Base-by-base conservation (phyloP, 1,140 invertebrate species). In the Bursaphelenchus mucronatus region DNA sequence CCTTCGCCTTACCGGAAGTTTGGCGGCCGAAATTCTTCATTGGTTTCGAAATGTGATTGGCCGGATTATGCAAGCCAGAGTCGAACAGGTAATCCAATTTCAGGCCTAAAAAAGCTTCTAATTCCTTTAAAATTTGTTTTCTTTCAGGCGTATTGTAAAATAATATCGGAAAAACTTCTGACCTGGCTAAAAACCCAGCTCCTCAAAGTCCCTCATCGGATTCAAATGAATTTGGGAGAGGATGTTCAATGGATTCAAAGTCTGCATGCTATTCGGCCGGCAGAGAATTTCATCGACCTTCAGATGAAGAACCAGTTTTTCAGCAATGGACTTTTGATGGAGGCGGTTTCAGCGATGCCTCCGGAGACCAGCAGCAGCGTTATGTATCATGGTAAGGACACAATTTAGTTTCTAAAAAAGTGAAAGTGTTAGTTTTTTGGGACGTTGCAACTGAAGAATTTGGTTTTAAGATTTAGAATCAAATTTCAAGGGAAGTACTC, bases 41-140 rank as follows among this genome's bases (percentile, higher is more conserved):
- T 69, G 66, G 67, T 68, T 68, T 71, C 67, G 58, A 47, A 45
- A 72, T 9, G 46, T 68, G 8, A 21, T 68, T 43, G 67, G 66
- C 10, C 59, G 50, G 41, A 53, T 53, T 11, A 68, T 68, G 67
- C 69, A 68, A 55, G 30, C 50, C 9, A 13, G 67, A 49, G 66
- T 68, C 13, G 67, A 68, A 63, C 64, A 66, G 50, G 64, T 68
- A 55, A 66, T 15, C 15, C 1, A 19, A 17, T 59, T 39, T 59
- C 19, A 15, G 11, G 1, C 45, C 39, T 21, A 50, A 6, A 62
- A 30, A 30, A 30, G 30, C 1, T 30, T 1, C 30, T 30, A 30
- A 30, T 30, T 30, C 39, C 13, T 59, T 39, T 5, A n/a, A 15
- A 30, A 39, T 4, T 8, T 13, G 3, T 3, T 4, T 21, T 11